phyloP scores from a whole-genome alignment of 2,113 vertebrate genomes.

The Hypomesus transpacificus region DNA sequence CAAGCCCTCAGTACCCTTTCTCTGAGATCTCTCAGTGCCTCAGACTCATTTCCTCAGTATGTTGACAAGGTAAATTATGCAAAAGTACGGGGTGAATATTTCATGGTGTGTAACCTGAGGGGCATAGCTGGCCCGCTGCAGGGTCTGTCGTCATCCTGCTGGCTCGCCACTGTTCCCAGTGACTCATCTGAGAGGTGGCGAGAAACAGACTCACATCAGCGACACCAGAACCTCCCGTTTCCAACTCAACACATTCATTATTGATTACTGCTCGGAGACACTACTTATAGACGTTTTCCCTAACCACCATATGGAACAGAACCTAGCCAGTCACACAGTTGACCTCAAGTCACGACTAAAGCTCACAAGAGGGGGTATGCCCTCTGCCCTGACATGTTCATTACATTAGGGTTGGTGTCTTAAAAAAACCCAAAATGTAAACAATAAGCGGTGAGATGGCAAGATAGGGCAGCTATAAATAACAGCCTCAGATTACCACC shows the following conservation, averaged over 20 bases:
- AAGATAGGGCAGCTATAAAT: conserved; percentile 51
- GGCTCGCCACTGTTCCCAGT: conserved; percentile 20
- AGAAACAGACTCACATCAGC: conserved; percentile 1
- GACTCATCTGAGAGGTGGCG: conserved; percentile 32
- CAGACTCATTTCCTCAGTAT: conserved; percentile 46
- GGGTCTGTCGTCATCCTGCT: conserved; percentile 33
- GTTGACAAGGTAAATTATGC: conserved; percentile 71
- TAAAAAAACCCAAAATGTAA: conserved; percentile 20
- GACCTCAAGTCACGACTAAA: not conserved
- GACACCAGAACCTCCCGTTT: conserved; percentile 35
- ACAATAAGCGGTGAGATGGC: conserved; percentile 51
- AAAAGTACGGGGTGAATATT: conserved; percentile 67
- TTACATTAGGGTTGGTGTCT: conserved; percentile 32
- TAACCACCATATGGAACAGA: not conserved
- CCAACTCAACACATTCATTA: conserved; percentile 35
- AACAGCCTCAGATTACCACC: conserved; percentile 13
- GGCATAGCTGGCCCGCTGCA: conserved; percentile 41
- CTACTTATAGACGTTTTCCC: not conserved
- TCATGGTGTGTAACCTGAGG: conserved; percentile 70
- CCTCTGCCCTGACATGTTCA: conserved; percentile 32
- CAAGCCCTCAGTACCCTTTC: not conserved
- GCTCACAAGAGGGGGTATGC: conserved; percentile 7
- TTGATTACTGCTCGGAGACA: conserved; percentile 33
- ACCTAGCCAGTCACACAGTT: not conserved
- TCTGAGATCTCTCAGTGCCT: conserved; percentile 14